These are phyloP conservation scores for Neodiprion fabricii DNA, from an alignment of 1,140 invertebrate species.

Conservation along the genomic window DNA sequence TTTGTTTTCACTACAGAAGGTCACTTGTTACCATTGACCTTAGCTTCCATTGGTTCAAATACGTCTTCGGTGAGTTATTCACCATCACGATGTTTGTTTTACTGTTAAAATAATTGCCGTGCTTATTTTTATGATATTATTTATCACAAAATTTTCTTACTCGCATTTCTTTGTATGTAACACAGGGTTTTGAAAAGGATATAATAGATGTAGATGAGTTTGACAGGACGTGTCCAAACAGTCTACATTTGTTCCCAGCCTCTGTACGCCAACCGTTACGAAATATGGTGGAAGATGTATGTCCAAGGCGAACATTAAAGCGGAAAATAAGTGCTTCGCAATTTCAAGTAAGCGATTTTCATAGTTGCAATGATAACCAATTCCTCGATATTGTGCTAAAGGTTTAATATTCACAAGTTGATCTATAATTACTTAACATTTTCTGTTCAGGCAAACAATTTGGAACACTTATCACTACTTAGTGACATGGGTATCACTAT, in stretches of 20 bases:
- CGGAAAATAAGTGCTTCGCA: constrained; percentile 74
- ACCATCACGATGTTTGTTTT: constrained; percentile 39
- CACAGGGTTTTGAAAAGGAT: constrained; percentile 68
- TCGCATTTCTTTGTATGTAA: constrained; percentile 56
- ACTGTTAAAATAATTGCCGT: constrained; percentile 4
- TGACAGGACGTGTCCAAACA: constrained; percentile 85
- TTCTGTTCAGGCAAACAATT: constrained; percentile 74
- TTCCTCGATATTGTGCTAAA: constrained; percentile 10
- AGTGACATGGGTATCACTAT: constrained; percentile 95
- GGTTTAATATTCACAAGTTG: constrained; percentile 11
- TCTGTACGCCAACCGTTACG: constrained; percentile 79
- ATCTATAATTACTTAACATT: constrained; percentile 17
- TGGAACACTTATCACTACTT: constrained; percentile 87
- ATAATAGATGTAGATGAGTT: constrained; percentile 58
- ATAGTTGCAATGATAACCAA: constrained; percentile 1
- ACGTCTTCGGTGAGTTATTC: constrained; percentile 56
- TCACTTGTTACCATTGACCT: constrained; percentile 89
- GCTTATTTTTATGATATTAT: constrained; percentile 18
- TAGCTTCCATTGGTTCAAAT: constrained; percentile 66
- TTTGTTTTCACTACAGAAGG: constrained; percentile 98
- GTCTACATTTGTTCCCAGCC: constrained; percentile 80
- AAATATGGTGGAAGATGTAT: constrained; percentile 85
- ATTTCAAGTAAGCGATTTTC: constrained; percentile 65
- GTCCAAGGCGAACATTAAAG: constrained; percentile 69
- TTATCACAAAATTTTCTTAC: background rate